phyloP scores from a whole-genome alignment of 2,797 vertebrate species.

The Hapalemur alaotrensis region DNA sequence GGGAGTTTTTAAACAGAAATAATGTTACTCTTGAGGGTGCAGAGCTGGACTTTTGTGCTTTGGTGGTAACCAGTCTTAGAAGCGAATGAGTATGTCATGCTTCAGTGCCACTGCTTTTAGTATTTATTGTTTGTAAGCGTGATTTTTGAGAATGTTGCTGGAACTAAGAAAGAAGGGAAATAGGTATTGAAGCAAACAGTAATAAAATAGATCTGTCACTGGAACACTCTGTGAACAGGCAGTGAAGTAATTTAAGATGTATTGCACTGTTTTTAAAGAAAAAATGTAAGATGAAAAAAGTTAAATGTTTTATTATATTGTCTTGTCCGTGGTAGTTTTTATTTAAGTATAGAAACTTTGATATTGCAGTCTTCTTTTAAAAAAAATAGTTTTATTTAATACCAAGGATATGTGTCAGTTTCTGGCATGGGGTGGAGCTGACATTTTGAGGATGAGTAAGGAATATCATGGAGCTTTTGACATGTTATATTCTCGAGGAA shows the following conservation, averaged over 20 bases:
- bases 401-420: background rate
- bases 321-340: background rate
- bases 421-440: background rate
- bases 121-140: conserved; percentile 68
- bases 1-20: conserved; percentile 64
- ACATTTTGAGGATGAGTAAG: conserved; percentile 32
- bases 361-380: background rate
- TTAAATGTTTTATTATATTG: conserved; percentile 17
- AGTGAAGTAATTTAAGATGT: conserved; percentile 66
- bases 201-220: conserved; percentile 66
- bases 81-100: conserved; percentile 58
- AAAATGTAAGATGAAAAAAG: conserved; percentile 29
- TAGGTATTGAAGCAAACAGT: conserved; percentile 65
- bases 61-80: conserved; percentile 51
- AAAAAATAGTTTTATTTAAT: conserved; percentile 12
- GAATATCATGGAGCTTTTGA: background rate
- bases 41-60: conserved; percentile 50
- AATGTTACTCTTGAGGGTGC: conserved; percentile 48
- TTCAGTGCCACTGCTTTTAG: conserved; percentile 61
- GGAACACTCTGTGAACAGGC: conserved; percentile 41
- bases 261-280: conserved; percentile 3
- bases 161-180: conserved; percentile 64
- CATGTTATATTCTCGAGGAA: background rate
- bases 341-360: conserved; percentile 44
- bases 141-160: conserved; percentile 55